Conservation (phyloP, 1,140 invertebrate species). For the Eupeodes corollae region DNA sequence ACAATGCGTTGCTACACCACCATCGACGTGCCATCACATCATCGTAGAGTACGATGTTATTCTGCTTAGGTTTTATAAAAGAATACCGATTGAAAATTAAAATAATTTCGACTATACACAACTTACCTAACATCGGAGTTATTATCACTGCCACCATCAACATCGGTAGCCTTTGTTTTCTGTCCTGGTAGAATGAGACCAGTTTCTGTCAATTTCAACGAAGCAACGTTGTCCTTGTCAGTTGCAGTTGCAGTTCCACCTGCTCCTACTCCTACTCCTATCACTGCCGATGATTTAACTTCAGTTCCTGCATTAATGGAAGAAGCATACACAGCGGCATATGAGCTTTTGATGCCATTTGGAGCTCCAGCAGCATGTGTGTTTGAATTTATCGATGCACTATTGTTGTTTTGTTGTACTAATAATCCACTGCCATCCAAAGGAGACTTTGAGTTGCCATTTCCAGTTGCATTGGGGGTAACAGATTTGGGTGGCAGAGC, state of each 20-base stretch:
- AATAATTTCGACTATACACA: neutral
- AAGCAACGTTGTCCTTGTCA: slow-evolving; percentile 8
- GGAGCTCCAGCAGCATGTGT: slow-evolving; percentile 1
- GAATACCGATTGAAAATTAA: no score
- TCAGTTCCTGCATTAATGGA: neutral
- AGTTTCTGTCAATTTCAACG: slow-evolving; percentile 23
- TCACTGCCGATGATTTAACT: neutral
- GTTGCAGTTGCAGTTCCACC: neutral
- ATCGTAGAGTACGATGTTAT: no score
- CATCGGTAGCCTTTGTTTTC: slow-evolving; percentile 31
- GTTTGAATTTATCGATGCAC: no score
- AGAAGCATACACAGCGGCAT: slow-evolving; percentile 1
- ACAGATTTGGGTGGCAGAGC: neutral
- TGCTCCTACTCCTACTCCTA: neutral
- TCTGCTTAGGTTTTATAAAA: no score
- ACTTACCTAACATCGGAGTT: slow-evolving; percentile 32
- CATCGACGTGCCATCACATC: no score
- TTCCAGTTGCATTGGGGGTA: neutral
- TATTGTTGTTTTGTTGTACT: no score
- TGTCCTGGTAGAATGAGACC: slow-evolving; percentile 31
- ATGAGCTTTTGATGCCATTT: slow-evolving; percentile 10
- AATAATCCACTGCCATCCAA: no score
- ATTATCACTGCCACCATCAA: slow-evolving; percentile 30
- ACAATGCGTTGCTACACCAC: no score
- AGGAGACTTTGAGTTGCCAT: no score